These are phyloP conservation scores for Galaxias olidus DNA, from an alignment of 2,797 vertebrate species.

Conservation along the genomic window DNA sequence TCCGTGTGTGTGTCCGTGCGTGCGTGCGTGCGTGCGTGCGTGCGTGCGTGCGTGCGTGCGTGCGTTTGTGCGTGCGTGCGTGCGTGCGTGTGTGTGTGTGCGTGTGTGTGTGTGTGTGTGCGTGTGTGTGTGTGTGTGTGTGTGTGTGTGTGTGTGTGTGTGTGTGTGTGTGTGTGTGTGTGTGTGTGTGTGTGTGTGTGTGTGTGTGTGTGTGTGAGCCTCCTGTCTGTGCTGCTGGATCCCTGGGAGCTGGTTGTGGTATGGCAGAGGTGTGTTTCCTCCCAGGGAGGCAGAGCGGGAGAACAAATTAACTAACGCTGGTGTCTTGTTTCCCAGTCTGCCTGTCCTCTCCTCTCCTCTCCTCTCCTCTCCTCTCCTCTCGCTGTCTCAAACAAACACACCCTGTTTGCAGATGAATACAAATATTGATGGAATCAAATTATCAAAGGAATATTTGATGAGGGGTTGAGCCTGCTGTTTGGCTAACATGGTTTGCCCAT, in stretches of 20 bases:
- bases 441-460: constrained; percentile 70
- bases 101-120: constrained; percentile 41
- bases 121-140: constrained; percentile 1
- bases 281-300: background rate
- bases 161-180: constrained; percentile 34
- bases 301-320: constrained; percentile 14
- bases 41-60: constrained; percentile 42
- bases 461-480: constrained; percentile 67
- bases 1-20: background rate
- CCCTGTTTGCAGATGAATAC: constrained; percentile 70
- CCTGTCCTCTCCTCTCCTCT: constrained; percentile 14
- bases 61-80: too few species aligned
- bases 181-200: constrained; percentile 44
- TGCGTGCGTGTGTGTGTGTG: constrained; percentile 23
- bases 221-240: constrained; percentile 80
- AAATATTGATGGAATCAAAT: constrained; percentile 76
- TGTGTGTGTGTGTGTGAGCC: constrained; percentile 28
- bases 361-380: constrained; percentile 39
- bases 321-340: constrained; percentile 53
- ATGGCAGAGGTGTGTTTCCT: background rate
- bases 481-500: too few species aligned
- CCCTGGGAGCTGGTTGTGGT: background rate
- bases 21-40: constrained; percentile 28
- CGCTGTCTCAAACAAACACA: constrained; percentile 62
- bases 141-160: constrained; percentile 14